A percentile compares a stretch with the other conserved stretches of the same genome.
phyloP scores from a whole-genome alignment of 2,113 vertebrate genomes.

The Butorides virescens region DNA sequence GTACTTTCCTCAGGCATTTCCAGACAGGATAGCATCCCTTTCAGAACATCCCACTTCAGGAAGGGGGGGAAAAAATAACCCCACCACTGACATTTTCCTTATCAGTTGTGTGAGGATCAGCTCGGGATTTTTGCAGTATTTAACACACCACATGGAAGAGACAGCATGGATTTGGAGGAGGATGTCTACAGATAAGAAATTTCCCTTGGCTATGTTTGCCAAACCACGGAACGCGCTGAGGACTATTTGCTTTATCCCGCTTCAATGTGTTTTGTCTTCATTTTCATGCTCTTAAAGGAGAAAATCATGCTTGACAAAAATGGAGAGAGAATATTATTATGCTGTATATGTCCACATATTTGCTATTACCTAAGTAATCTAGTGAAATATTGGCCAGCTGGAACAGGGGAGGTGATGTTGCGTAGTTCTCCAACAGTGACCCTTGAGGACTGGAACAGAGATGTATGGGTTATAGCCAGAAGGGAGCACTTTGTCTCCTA shows the following conservation, averaged over 20 bases:
- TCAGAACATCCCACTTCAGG: not conserved
- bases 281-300: not conserved
- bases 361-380: not conserved
- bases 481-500: conserved; percentile 49
- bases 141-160: not conserved
- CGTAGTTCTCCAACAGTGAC: not conserved
- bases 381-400: not conserved
- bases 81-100: conserved; percentile 17
- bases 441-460: conserved; percentile 31
- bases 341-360: not conserved
- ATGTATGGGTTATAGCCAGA: conserved; percentile 20
- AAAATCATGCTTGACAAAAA: not conserved
- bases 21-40: conserved; percentile 2
- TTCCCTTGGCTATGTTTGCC: conserved; percentile 26
- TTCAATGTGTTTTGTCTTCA: not conserved
- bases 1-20: conserved; percentile 10
- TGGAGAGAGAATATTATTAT: not conserved
- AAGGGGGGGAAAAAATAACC: not conserved
- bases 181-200: conserved; percentile 36
- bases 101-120: conserved; percentile 34
- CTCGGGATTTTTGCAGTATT: conserved; percentile 5
- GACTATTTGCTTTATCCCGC: conserved; percentile 26
- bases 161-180: conserved; percentile 41
- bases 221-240: not conserved
- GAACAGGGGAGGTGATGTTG: not conserved